Evolutionary conservation across 2,113 vertebrate species (phyloP).

Genomic region (Sisor rabdophorus): DNA sequence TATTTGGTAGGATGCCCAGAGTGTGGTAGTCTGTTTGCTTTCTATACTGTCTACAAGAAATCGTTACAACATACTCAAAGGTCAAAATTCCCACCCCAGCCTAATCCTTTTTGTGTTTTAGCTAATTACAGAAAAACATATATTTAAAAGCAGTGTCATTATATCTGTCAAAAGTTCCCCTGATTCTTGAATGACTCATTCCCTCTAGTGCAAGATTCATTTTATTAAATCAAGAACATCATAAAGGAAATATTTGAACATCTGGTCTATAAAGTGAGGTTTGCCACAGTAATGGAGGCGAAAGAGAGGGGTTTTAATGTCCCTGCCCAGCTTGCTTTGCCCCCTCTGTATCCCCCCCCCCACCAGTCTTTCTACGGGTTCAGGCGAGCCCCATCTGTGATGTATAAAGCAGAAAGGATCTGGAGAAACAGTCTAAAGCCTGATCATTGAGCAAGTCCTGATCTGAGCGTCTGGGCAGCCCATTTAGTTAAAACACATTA

Average conservation of each 20-base stretch:
- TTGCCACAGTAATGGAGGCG: slow-evolving; percentile 53
- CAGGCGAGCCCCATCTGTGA: slow-evolving; percentile 36
- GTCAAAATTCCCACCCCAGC: slow-evolving; percentile 15
- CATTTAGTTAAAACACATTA: slow-evolving; percentile 36
- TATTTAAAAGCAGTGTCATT: slow-evolving; percentile 38
- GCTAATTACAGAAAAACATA: slow-evolving; percentile 41
- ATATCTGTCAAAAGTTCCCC: slow-evolving; percentile 39
- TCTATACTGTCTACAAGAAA: slow-evolving; percentile 21
- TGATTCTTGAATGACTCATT: slow-evolving; percentile 46
- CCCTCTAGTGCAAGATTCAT: slow-evolving; percentile 40
- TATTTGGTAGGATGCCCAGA: neutral
- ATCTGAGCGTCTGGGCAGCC: slow-evolving; percentile 19
- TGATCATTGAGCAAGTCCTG: slow-evolving; percentile 17
- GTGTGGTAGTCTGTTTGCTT: slow-evolving; percentile 21
- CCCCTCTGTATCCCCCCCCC: slow-evolving; percentile 11
- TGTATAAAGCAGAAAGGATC: slow-evolving; percentile 53
- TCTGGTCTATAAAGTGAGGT: slow-evolving; percentile 54
- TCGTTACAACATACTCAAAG: slow-evolving; percentile 4
- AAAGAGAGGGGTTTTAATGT: slow-evolving; percentile 49
- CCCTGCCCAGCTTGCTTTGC: slow-evolving; percentile 38
- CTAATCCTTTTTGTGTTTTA: slow-evolving; percentile 35
- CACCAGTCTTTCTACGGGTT: slow-evolving; percentile 22
- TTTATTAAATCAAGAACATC: slow-evolving; percentile 57
- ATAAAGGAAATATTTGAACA: slow-evolving; percentile 57
- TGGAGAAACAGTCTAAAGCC: slow-evolving; percentile 51